phyloP scores from a whole-genome alignment of 2,797 vertebrate genomes.

The Glyptemys insculpta region DNA sequence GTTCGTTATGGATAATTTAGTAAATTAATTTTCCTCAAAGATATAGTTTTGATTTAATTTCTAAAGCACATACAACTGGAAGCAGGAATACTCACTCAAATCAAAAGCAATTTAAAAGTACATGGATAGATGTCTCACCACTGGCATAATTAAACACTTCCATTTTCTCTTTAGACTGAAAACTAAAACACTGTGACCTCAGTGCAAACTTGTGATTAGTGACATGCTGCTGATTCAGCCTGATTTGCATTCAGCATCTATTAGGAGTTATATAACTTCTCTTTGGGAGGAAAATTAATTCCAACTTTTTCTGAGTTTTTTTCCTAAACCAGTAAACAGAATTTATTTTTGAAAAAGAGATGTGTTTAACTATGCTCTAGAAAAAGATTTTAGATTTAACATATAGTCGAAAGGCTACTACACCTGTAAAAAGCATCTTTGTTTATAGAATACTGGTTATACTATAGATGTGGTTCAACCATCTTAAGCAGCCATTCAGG shows the following conservation, averaged over 20 bases:
- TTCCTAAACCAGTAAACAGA: neutral
- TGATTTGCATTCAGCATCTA: constrained; percentile 36
- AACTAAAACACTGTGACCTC: constrained; percentile 63
- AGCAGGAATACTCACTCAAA: neutral
- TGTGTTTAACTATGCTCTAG: neutral
- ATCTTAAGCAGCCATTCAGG: neutral
- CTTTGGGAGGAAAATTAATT: neutral
- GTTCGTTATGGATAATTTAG: neutral
- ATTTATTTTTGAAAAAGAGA: neutral
- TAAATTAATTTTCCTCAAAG: neutral
- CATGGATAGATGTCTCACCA: accelerated
- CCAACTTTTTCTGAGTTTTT: constrained; percentile 23
- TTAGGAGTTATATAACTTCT: constrained; percentile 58
- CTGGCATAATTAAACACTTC: neutral
- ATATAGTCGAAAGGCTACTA: neutral
- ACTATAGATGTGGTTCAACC: neutral
- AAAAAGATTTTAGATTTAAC: neutral
- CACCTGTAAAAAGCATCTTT: neutral
- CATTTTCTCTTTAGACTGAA: constrained; percentile 13
- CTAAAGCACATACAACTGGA: neutral
- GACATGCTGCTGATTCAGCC: constrained; percentile 60
- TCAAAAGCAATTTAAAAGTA: neutral
- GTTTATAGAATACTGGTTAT: neutral
- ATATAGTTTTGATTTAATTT: neutral
- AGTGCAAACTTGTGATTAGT: constrained; percentile 39